Conservation (phyloP, 1,140 invertebrate species). For the Liolophura sinensis region DNA sequence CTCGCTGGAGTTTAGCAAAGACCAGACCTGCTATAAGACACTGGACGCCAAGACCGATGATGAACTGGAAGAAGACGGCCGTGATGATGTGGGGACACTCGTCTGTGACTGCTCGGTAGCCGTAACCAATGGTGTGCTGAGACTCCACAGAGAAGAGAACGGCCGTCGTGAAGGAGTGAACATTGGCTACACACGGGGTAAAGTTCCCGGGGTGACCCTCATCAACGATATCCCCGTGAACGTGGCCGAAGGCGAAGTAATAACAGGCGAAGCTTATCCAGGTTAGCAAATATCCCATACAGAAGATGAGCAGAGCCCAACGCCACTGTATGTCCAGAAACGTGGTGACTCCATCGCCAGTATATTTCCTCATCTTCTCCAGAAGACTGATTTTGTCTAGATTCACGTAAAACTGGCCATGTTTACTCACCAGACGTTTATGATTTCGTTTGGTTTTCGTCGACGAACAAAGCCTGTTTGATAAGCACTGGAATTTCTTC, state of each 20-base stretch:
- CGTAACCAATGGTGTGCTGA: slow-evolving; percentile 63
- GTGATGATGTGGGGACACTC: slow-evolving; percentile 40
- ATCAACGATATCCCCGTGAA: slow-evolving; percentile 81
- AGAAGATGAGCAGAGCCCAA: slow-evolving; percentile 94
- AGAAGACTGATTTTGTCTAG: slow-evolving; percentile 56
- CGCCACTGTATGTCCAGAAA: slow-evolving; percentile 76
- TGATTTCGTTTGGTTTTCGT: slow-evolving; percentile 13
- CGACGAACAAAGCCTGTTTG: no score
- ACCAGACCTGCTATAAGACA: slow-evolving; percentile 49
- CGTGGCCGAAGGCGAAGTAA: slow-evolving; percentile 91
- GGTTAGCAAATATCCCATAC: slow-evolving; percentile 85
- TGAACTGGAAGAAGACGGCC: slow-evolving; percentile 49
- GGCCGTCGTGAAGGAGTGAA: slow-evolving; percentile 47
- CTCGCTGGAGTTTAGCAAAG: slow-evolving; percentile 48
- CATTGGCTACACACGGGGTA: slow-evolving; percentile 47
- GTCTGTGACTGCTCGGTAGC: slow-evolving; percentile 70
- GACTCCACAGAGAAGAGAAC: slow-evolving; percentile 63
- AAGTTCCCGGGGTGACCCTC: slow-evolving; percentile 62
- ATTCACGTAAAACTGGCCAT: slow-evolving; percentile 85
- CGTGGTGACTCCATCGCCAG: slow-evolving; percentile 65
- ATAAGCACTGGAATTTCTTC: no score
- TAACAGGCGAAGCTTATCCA: slow-evolving; percentile 91
- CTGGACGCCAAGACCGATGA: slow-evolving; percentile 51
- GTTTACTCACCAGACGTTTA: slow-evolving; percentile 75
- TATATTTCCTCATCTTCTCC: slow-evolving; percentile 67